Base-by-base conservation (phyloP, 2,888 invertebrate genomes). In the Nipponacmea schrenckii region DNA sequence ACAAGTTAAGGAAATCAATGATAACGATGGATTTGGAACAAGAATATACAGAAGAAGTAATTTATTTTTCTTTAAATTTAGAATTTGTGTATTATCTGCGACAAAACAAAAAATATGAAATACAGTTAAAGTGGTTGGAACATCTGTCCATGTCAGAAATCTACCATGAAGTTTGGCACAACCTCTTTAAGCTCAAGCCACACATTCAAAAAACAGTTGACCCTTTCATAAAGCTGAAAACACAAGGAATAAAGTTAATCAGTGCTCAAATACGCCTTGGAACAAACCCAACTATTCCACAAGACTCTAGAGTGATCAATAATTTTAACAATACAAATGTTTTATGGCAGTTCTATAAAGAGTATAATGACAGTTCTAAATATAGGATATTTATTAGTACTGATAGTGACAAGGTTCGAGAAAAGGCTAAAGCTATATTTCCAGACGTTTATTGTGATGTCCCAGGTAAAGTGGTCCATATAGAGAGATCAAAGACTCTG, bases 261-360 rank as follows among this genome's bases (percentile, higher is more conserved):
- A 77, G 80, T 67, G 78, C 77, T 24, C 79, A 79, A 65, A 69
- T 79, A 31, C 64, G 79, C 12, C 72, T 78, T 48, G 79, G 78
- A 10, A 68, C 69, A 31, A 80, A 77, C 69, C 80, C 80, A 2
- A 73, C 77, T 14, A 74, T 80, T 14, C 80, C 80, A 12, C 70
- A 67, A 15, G 80, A 80, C 62, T 72, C 73, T 0, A 73, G 78
- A 44, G 68, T 76, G 8, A 65, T 78, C n/a, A 80, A 77, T 65
- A 74, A 72, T 1, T 65, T 75, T 45, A 68, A 71, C 24, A 74
- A 72, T 20, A 73, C 78, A 1, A 62, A 67, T n/a, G 72, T 74
- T 7, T 24, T 80, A 62, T 79, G 80, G 80, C 70, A 76, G 14
- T 80, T 77, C 62, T 64, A 78, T 46, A 56, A 71, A n/a, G 67